These are phyloP conservation scores for Leguminivora glycinivorella DNA, from an alignment of 1,140 invertebrate genomes.

Conservation along the genomic window DNA sequence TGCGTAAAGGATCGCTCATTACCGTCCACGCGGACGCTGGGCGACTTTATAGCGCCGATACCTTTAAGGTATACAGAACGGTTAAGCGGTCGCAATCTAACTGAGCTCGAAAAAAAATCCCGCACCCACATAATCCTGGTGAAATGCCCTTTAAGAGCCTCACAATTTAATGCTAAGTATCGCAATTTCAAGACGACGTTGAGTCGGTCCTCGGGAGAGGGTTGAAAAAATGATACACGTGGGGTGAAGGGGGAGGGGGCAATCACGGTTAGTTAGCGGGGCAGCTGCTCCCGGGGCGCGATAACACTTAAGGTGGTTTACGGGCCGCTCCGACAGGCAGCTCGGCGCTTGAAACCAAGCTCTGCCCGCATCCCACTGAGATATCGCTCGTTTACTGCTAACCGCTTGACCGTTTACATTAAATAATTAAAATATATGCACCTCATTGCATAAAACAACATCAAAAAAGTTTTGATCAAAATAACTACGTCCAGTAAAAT, in stretches of 20 bases:
- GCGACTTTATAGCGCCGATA: constrained; percentile 66
- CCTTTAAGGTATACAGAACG: constrained; percentile 71
- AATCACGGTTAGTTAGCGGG: constrained; percentile 66
- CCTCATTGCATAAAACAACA: not conserved
- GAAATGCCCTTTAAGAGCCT: constrained; percentile 65
- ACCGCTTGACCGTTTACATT: constrained; percentile 4
- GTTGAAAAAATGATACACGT: constrained; percentile 71
- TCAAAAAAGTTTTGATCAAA: no score
- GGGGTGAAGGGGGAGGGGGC: constrained; percentile 41
- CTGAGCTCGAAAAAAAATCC: constrained; percentile 58
- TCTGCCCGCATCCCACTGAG: constrained; percentile 21
- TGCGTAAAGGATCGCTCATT: constrained; percentile 67
- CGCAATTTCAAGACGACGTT: constrained; percentile 67
- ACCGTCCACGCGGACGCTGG: constrained; percentile 64
- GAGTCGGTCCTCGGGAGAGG: constrained; percentile 57
- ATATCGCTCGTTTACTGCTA: constrained; percentile 1
- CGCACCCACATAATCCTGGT: constrained; percentile 56
- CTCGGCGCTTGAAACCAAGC: constrained; percentile 33
- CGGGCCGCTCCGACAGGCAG: constrained; percentile 34
- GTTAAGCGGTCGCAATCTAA: constrained; percentile 61
- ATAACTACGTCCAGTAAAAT: no score
- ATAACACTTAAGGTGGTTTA: constrained; percentile 70
- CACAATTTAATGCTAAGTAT: constrained; percentile 75
- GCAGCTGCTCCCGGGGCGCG: constrained; percentile 60
- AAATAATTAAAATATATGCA: not conserved